Evolutionary conservation across 1,140 invertebrate species (phyloP).

Genomic region (Saccostrea echinata): DNA sequence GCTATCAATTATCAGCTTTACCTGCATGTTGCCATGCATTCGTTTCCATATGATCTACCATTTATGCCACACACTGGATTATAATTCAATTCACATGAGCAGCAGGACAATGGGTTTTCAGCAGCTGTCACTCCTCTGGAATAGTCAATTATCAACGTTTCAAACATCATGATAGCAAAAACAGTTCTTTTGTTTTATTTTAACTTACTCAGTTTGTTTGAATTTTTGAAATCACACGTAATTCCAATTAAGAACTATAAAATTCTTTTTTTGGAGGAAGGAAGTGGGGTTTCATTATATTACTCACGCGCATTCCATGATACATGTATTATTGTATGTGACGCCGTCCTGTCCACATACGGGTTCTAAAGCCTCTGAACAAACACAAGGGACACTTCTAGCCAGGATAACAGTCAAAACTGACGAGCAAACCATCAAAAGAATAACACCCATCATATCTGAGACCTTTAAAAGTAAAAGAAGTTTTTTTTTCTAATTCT

Average conservation of each 20-base stretch:
- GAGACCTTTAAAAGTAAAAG: too few relatives aligned
- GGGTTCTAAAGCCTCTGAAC: neutral
- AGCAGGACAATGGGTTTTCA: neutral
- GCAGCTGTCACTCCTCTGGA: neutral
- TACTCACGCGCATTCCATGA: neutral
- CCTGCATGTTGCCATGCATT: neutral
- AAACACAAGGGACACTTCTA: neutral
- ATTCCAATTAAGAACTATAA: too few relatives aligned
- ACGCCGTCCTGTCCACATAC: neutral
- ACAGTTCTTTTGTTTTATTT: too few relatives aligned
- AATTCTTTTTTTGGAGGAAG: too few relatives aligned
- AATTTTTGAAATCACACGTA: too few relatives aligned
- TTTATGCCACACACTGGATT: neutral
- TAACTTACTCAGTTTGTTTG: too few relatives aligned
- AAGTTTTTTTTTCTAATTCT: too few relatives aligned
- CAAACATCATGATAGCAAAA: too few relatives aligned
- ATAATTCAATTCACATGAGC: neutral
- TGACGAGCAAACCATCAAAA: neutral
- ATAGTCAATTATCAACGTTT: neutral
- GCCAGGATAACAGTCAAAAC: neutral
- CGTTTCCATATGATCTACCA: conserved; percentile 2
- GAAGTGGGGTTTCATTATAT: too few relatives aligned
- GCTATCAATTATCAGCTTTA: neutral
- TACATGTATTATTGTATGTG: neutral
- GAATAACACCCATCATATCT: too few relatives aligned